These are phyloP conservation scores for Eucidaris tribuloides DNA, from an alignment of 35 echinoderm and acorn worm species.

Conservation along the genomic window DNA sequence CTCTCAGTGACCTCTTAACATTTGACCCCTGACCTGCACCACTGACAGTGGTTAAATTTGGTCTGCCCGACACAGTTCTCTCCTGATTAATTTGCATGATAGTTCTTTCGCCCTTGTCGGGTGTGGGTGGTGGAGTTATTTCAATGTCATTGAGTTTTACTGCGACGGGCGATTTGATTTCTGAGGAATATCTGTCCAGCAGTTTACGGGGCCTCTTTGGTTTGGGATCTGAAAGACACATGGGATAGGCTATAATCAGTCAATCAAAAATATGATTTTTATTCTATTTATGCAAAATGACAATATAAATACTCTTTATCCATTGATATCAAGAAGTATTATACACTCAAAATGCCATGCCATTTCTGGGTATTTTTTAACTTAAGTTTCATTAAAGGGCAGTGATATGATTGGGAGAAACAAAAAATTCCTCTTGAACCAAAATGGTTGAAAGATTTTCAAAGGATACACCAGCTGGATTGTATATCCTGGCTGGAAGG, in stretches of 20 bases:
- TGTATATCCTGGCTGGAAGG: too few species aligned
- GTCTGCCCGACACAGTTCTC: not conserved
- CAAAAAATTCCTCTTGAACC: too few species aligned
- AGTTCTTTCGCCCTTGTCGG: slow-evolving; percentile 53
- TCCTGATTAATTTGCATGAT: slow-evolving; percentile 33
- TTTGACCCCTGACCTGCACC: not conserved
- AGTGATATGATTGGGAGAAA: too few species aligned
- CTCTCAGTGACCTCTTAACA: not conserved
- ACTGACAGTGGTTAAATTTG: not conserved
- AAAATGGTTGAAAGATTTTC: too few species aligned
- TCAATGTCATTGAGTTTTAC: slow-evolving; percentile 44
- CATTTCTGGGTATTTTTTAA: too few species aligned
- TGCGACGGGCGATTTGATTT: slow-evolving; percentile 2
- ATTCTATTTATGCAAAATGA: not conserved
- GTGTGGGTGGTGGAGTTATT: slow-evolving; percentile 86
- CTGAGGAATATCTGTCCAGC: not conserved
- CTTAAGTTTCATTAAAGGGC: too few species aligned
- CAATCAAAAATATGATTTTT: not conserved
- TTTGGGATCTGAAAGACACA: not conserved
- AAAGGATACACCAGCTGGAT: too few species aligned
- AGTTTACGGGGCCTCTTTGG: not conserved
- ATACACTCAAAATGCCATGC: too few species aligned
- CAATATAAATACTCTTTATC: too few species aligned
- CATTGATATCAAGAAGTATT: too few species aligned
- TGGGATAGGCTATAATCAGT: not conserved